Conservation (phyloP, 2,113 vertebrate genomes). For the Scopus umbretta region DNA sequence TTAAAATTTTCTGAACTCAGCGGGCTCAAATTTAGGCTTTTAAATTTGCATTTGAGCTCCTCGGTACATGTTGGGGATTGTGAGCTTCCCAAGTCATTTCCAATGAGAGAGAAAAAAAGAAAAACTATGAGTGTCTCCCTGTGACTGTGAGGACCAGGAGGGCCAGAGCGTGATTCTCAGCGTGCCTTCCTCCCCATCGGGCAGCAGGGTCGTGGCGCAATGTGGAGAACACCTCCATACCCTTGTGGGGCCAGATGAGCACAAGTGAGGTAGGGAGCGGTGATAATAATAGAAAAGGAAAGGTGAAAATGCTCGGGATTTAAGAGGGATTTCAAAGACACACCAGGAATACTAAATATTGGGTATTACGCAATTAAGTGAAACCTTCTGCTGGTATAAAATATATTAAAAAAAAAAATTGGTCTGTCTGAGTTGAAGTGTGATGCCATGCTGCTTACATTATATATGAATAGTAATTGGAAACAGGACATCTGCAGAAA, state of each 20-base stretch:
- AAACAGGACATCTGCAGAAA: slow-evolving; percentile 64
- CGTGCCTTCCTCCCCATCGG: fast-evolving
- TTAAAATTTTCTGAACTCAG: background rate
- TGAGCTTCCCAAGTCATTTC: background rate
- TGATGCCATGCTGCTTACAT: slow-evolving; percentile 51
- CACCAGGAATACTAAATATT: slow-evolving; percentile 6
- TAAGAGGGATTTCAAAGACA: slow-evolving; percentile 15
- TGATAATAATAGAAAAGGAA: slow-evolving; percentile 20
- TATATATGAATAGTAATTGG: slow-evolving; percentile 56
- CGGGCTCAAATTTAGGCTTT: background rate
- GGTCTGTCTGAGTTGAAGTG: background rate
- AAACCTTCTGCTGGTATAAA: slow-evolving; percentile 29
- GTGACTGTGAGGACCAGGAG: background rate
- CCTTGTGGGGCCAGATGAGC: background rate
- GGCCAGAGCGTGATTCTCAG: background rate
- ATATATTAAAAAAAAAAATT: background rate
- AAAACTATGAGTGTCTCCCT: background rate
- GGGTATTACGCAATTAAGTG: slow-evolving; percentile 4
- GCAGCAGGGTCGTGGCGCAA: background rate
- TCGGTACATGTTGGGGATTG: background rate
- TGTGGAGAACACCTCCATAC: background rate
- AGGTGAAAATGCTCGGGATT: slow-evolving; percentile 8
- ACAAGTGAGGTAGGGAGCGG: background rate
- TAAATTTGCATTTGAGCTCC: background rate
- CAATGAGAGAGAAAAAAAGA: background rate